A percentile compares a stretch with the other conserved stretches of the same genome.
phyloP scores from a whole-genome alignment of 2,888 invertebrate genomes.

The Polymixis lichenea region DNA sequence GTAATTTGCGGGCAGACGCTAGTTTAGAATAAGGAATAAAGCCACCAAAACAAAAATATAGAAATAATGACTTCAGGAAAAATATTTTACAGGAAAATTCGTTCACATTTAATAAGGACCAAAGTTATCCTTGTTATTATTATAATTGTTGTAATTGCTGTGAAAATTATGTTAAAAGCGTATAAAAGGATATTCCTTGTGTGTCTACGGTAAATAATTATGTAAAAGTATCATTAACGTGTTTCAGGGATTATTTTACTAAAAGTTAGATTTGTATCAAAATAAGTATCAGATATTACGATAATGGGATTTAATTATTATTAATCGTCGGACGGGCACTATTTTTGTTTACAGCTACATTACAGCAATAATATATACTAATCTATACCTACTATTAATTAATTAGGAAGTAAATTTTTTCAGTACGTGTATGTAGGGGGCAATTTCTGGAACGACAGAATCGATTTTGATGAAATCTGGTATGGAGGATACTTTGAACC shows the following conservation, averaged over 20 bases:
- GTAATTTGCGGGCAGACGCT: no score
- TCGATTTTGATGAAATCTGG: no score
- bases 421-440: no score
- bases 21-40: neutral
- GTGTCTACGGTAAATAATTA: no score
- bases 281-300: neutral
- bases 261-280: neutral
- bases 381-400: no score
- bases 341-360: neutral
- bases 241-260: constrained; percentile 30
- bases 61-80: neutral
- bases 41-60: neutral
- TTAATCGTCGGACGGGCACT: neutral
- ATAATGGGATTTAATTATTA: constrained; percentile 7
- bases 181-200: no score
- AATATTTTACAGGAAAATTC: neutral
- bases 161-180: constrained; percentile 7
- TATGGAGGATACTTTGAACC: no score
- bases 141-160: constrained; percentile 19
- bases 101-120: neutral
- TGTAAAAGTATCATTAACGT: constrained; percentile 24
- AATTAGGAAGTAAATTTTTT: no score
- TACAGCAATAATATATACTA: neutral
- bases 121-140: neutral
- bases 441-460: no score